Conservation (phyloP, 92 coral and sea anemone species). For the Phenganax marumi region DNA sequence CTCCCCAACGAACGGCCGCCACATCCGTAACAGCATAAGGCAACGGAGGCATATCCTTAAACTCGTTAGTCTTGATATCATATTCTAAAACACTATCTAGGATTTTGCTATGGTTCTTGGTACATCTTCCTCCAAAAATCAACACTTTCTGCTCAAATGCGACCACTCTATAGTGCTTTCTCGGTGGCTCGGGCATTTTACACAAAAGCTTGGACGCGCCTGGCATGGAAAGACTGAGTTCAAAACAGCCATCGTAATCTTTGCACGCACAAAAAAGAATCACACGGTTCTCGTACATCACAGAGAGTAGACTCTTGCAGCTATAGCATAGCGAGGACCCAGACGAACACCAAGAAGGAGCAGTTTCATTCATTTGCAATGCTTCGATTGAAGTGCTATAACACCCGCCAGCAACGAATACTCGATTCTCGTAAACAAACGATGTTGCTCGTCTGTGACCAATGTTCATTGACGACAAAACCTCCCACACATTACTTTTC, state of each 20-base stretch:
- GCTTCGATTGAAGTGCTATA: background rate
- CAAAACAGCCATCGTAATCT: background rate
- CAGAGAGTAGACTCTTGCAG: background rate
- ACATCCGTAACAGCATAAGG: background rate
- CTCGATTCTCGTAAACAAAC: conserved; percentile 24
- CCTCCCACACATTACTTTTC: conserved; percentile 2
- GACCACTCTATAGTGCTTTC: background rate
- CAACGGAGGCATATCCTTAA: background rate
- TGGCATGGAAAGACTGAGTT: background rate
- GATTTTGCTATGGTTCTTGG: background rate
- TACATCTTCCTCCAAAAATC: background rate
- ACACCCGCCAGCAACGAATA: conserved; percentile 19
- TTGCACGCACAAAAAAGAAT: background rate
- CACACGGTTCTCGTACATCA: conserved; percentile 2
- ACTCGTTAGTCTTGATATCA: background rate
- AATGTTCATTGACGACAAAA: background rate
- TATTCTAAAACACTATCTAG: background rate
- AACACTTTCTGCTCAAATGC: background rate
- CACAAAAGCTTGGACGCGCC: background rate
- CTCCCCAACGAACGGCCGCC: background rate
- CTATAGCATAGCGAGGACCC: background rate
- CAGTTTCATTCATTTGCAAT: background rate
- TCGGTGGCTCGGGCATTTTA: background rate
- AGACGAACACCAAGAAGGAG: background rate
- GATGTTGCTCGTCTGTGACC: conserved; percentile 9